A percentile compares a stretch with the other conserved stretches of the same genome.
These are phyloP conservation scores for Hippocampus mohnikei DNA, from an alignment of 2,113 vertebrate genomes.

Conservation along the genomic window DNA sequence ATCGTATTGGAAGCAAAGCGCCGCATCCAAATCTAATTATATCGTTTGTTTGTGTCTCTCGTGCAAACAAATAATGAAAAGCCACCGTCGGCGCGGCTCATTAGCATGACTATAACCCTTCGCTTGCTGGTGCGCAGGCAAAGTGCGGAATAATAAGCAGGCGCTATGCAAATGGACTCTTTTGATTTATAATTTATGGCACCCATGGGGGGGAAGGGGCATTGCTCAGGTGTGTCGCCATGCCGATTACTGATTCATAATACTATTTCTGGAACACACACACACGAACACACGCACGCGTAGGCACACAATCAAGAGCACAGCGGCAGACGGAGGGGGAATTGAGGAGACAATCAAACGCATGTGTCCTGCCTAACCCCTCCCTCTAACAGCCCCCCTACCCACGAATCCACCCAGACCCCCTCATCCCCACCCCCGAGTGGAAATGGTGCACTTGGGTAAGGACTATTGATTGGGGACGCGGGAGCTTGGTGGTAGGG, in stretches of 20 bases:
- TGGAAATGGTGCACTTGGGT: constrained; percentile 75
- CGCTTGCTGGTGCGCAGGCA: constrained; percentile 64
- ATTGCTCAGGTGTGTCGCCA: constrained; percentile 80
- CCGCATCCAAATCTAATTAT: constrained; percentile 72
- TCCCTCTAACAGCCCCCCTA: constrained; percentile 18
- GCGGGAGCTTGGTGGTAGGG: constrained; percentile 63
- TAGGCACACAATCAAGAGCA: constrained; percentile 35
- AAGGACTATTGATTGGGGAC: constrained; percentile 76
- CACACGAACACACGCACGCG: constrained; percentile 10
- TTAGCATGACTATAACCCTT: constrained; percentile 74
- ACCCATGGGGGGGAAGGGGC: constrained; percentile 73
- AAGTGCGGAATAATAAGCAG: constrained; percentile 74
- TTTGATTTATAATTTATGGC: constrained; percentile 83
- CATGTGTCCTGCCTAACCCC: constrained; percentile 63
- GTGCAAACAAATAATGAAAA: constrained; percentile 71
- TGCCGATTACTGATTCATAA: constrained; percentile 79
- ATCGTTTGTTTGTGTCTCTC: constrained; percentile 70
- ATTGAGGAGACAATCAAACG: constrained; percentile 77
- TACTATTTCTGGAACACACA: constrained; percentile 55
- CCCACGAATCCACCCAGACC: constrained; percentile 20
- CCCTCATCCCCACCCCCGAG: constrained; percentile 47
- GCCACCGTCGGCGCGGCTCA: constrained; percentile 72
- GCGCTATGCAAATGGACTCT: constrained; percentile 75
- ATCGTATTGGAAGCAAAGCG: constrained; percentile 41
- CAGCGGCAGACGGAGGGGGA: constrained; percentile 67